Evolutionary conservation across 2,888 invertebrate species (phyloP), one percentile per base, ranked within the genome.

Genomic region (Trimorus sp.): DNA sequence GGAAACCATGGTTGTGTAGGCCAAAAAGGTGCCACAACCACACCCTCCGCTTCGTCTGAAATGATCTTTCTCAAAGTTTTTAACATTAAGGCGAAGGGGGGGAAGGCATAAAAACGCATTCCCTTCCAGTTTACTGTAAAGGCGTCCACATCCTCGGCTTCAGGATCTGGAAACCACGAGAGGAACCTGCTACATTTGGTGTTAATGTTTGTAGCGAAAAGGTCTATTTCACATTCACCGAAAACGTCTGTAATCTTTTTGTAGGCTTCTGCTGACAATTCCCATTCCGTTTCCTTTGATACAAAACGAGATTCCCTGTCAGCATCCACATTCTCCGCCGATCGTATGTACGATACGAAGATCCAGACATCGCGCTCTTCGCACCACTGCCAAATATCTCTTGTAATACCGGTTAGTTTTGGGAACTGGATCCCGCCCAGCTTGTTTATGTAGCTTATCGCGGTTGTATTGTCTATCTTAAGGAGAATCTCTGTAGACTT

Each of bases 11-110:
- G 62, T 15, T 84, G 83, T 11, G 79, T 37, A 8, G 83, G 82
- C 88, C 85, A 89, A 11, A 58, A 49, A 8, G 84, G 85, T 3
- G 84, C 83, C 1, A 84, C 73, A 9, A 84, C 15, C 2, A 85
- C 78, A 6, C 83, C 84, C 38, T 58, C 63, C 15, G 70, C 69
- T 0, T 60, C 45, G 8, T 82, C 79, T 5, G 40, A 3, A 12
- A 75, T 51, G 14, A 85, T 75, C 58, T 85, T 85, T 40, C 65
- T 16, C 36, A 84, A 69, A 9, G 81, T 83, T 38, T 69, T 80
- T 38, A 82, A 49, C 59, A 85, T 81, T 16, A 85, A 38, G n/a
- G 78, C 16, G 62, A 86, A 86, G 0, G 85, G 84, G 0, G 84
- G 84, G 15, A 85, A 85, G 0, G 84, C 83, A 37, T 85, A 84